Base-by-base conservation (phyloP, 2,113 vertebrate genomes). In the Xiphophorus maculatus region DNA sequence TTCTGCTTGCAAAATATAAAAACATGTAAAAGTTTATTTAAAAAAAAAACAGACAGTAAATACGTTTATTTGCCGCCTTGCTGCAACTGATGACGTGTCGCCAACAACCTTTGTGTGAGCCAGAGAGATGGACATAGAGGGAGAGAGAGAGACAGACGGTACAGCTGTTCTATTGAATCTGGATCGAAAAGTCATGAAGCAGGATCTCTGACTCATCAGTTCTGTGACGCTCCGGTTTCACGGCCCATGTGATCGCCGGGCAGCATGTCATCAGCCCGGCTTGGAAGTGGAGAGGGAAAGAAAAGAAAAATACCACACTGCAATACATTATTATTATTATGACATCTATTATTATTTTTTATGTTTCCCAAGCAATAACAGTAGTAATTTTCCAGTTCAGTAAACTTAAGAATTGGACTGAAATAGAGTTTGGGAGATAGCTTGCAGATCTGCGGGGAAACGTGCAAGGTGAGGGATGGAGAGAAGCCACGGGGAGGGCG, bases 131-230 rank as follows among this genome's bases (percentile, higher is more conserved):
- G 70, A 67, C 62, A 48, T 44, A 22, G n/a, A 44, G 65, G 11
- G 28, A 63, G 37, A 63, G 28, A 65, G 66, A 44, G 61, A 79
- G 82, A 76, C 71, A 84, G 84, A 88, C 82, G 37, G 77, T 87
- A 89, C 92, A 93, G 90, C 91, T 90, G 90, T 87, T 91, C 84
- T 82, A 88, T 92, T 93, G 92, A 89, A 91, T 90, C 86, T 63
- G 76, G 80, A 87, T 90, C 66, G 90, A 94, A 93, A 91, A 89
- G 87, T 91, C 87, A 85, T 89, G 90, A 91, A 91, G 90, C 87
- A 74, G 87, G 83, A 87, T 82, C 83, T 92, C 92, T 94, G 93
- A 94, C 88, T 94, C 94, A 93, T 93, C 93, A 93, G 82, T 93
- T 92, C 91, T 92, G 84, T 84, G 88, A 86, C 81, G 87, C 86